Percentiles rank a stretch among this genome's conserved stretches.
Conservation (phyloP, 1,140 invertebrate species). For the Battus philenor region DNA sequence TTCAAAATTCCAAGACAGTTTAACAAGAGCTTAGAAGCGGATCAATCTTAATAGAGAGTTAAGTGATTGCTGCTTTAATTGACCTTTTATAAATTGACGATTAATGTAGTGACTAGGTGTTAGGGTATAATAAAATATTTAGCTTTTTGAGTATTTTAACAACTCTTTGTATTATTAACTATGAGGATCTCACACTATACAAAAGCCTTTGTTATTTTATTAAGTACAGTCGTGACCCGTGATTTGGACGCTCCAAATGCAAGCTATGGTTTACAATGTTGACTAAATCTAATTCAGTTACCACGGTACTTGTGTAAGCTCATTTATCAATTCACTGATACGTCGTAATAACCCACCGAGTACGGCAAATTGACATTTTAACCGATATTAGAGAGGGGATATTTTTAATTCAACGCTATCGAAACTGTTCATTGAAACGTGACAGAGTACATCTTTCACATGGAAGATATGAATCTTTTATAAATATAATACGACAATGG, state of each 20-base stretch:
- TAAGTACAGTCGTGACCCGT: slow-evolving; percentile 1
- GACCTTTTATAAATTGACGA: too few relatives aligned
- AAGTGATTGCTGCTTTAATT: too few relatives aligned
- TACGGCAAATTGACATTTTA: slow-evolving; percentile 12
- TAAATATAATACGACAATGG: slow-evolving; percentile 59
- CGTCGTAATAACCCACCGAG: slow-evolving; percentile 2
- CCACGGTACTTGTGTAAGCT: slow-evolving; percentile 7
- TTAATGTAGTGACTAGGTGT: too few relatives aligned
- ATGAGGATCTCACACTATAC: too few relatives aligned
- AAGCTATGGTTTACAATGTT: slow-evolving; percentile 2
- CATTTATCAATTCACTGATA: slow-evolving; percentile 6
- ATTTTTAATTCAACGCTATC: slow-evolving; percentile 28
- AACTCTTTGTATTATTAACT: too few relatives aligned
- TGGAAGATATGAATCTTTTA: slow-evolving; percentile 45
- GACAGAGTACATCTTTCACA: slow-evolving; percentile 37
- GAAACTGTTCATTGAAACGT: slow-evolving; percentile 30
- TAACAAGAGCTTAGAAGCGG: too few relatives aligned
- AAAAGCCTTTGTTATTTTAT: too few relatives aligned
- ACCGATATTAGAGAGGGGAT: slow-evolving; percentile 54
- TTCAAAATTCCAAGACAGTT: too few relatives aligned
- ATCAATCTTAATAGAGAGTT: too few relatives aligned
- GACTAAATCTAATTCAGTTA: slow-evolving; percentile 8
- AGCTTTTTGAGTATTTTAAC: too few relatives aligned
- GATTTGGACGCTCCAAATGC: slow-evolving; percentile 10
- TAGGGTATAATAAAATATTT: too few relatives aligned